phyloP scores from a whole-genome alignment of 1,140 invertebrate genomes.

The Thalassaphorura encarpata region DNA sequence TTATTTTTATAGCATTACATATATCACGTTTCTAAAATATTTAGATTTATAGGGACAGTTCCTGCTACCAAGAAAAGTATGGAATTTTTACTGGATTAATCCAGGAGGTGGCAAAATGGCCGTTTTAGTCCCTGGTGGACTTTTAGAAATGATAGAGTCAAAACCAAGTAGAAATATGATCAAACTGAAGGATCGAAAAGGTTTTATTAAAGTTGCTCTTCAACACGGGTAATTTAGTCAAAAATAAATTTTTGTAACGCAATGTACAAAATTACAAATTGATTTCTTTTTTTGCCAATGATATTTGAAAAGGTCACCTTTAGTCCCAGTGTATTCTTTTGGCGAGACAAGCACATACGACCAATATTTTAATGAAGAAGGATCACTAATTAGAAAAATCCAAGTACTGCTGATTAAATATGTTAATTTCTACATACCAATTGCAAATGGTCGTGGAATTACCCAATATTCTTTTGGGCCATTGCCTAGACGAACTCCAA shows the following conservation, averaged over 20 bases:
- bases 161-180: slow-evolving; percentile 30
- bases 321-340: slow-evolving; percentile 83
- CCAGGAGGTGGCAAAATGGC: too few relatives aligned
- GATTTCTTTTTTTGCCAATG: slow-evolving; percentile 9
- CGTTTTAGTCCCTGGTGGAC: slow-evolving; percentile 23
- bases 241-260: background rate
- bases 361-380: slow-evolving; percentile 58
- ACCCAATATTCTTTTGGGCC: slow-evolving; percentile 82
- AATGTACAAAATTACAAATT: background rate
- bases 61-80: too few relatives aligned
- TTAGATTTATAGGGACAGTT: too few relatives aligned
- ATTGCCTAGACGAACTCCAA: slow-evolving; percentile 60
- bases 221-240: slow-evolving; percentile 33
- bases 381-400: slow-evolving; percentile 53
- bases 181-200: slow-evolving; percentile 36
- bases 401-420: slow-evolving; percentile 58
- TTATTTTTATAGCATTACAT: too few relatives aligned
- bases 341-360: slow-evolving; percentile 84
- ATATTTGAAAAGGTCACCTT: slow-evolving; percentile 55
- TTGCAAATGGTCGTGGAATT: slow-evolving; percentile 71
- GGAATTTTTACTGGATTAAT: too few relatives aligned
- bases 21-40: too few relatives aligned
- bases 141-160: slow-evolving; percentile 16
- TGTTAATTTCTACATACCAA: slow-evolving; percentile 63
- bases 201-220: slow-evolving; percentile 38